Percentiles rank a stretch among this genome's conserved stretches.
These are phyloP conservation scores for Toxostoma redivivum DNA, from an alignment of 2,113 vertebrate species.

Conservation along the genomic window DNA sequence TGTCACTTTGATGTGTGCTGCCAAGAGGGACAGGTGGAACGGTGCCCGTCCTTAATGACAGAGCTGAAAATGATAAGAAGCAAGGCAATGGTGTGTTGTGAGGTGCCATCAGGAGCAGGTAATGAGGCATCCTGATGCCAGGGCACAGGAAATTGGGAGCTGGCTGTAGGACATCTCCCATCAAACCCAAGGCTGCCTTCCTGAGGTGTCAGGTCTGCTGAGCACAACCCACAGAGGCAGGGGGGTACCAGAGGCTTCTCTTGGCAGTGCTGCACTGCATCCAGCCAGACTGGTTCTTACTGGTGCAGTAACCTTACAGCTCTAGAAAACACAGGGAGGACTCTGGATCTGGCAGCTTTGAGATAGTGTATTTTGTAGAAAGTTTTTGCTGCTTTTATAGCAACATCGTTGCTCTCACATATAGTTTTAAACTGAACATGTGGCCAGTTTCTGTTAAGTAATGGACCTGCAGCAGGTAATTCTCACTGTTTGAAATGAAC, in stretches of 20 bases:
- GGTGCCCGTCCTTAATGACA: rapidly evolving
- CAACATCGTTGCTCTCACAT: rapidly evolving
- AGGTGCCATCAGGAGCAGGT: background rate
- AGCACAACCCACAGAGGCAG: rapidly evolving
- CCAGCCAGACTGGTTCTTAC: background rate
- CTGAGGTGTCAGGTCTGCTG: background rate
- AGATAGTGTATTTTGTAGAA: background rate
- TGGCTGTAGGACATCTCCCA: background rate
- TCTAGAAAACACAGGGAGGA: background rate
- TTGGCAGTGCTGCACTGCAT: background rate
- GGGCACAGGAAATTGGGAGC: background rate
- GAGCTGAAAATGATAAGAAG: background rate
- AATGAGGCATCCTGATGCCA: background rate
- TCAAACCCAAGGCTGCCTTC: background rate
- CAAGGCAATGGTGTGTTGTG: rapidly evolving
- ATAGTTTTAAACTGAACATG: background rate
- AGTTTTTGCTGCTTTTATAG: background rate
- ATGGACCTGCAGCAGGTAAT: background rate
- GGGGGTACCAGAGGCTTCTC: background rate
- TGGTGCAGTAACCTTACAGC: background rate
- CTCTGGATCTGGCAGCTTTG: background rate
- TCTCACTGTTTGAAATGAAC: background rate
- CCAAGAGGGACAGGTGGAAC: background rate
- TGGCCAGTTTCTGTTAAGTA: background rate
- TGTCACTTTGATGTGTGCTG: rapidly evolving